Percentiles rank a stretch among this genome's conserved stretches.
Evolutionary conservation across 2,797 vertebrate genomes (phyloP).

Genomic region (Onychomys arenicola): DNA sequence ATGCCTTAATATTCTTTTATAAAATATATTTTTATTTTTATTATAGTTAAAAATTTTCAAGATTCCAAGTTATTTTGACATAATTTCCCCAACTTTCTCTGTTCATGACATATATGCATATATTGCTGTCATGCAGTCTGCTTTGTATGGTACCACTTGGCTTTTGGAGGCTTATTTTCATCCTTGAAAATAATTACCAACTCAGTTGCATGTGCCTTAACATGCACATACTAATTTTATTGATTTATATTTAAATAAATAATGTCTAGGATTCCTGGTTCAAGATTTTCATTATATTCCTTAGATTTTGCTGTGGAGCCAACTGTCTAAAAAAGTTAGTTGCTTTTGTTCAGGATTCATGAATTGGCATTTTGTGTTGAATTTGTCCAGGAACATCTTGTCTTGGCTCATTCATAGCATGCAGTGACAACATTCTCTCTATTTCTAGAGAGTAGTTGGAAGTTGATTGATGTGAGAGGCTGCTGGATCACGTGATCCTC

Average conservation of each 20-base stretch:
- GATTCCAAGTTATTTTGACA: not conserved
- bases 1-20: not conserved
- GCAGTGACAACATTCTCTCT: not conserved
- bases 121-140: not conserved
- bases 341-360: not conserved
- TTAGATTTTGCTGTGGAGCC: not conserved
- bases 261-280: not conserved
- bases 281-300: not conserved
- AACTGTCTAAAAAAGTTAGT: not conserved
- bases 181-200: slow-evolving; percentile 22
- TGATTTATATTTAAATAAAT: not conserved
- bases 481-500: not conserved
- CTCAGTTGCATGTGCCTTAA: not conserved
- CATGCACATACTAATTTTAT: not conserved
- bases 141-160: not conserved
- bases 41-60: not conserved
- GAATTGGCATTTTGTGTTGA: not conserved
- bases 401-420: not conserved
- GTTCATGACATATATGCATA: not conserved
- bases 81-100: not conserved
- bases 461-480: not conserved
- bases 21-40: not conserved
- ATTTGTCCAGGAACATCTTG: not conserved
- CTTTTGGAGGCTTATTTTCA: not conserved
- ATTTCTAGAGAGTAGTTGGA: not conserved